Conservation (phyloP, 2,113 vertebrate genomes). For the Aleadryas rufinucha region DNA sequence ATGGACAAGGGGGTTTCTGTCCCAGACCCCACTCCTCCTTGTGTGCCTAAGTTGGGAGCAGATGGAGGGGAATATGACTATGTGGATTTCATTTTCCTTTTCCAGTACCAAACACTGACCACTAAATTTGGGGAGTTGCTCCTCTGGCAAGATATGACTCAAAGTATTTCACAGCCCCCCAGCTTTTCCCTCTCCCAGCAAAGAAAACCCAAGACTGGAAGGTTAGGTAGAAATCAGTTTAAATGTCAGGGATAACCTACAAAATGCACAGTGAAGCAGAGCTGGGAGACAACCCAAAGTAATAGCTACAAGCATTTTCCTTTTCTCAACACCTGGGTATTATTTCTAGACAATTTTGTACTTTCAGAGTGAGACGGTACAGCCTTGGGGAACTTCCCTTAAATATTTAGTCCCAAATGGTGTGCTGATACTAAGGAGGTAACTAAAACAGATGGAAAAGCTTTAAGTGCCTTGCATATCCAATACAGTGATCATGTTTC, state of each 20-base stretch:
- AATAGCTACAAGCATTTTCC: neutral
- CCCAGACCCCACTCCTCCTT: neutral
- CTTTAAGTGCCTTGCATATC: neutral
- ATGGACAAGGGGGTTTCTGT: neutral
- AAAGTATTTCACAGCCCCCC: neutral
- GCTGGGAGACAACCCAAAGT: neutral
- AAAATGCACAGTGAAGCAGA: neutral
- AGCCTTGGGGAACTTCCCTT: neutral
- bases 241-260: neutral
- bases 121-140: neutral
- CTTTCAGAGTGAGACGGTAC: neutral
- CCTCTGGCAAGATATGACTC: neutral
- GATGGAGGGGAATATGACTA: neutral
- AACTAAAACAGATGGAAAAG: neutral
- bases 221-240: neutral
- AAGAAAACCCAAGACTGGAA: neutral
- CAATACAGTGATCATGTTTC: neutral
- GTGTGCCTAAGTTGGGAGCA: fast-evolving
- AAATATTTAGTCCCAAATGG: neutral
- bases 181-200: neutral
- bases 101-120: neutral
- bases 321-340: neutral
- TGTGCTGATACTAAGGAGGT: neutral
- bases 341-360: neutral
- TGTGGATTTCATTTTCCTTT: neutral